Base-by-base conservation (phyloP, 2,888 invertebrate species). In the Eilema caniola region DNA sequence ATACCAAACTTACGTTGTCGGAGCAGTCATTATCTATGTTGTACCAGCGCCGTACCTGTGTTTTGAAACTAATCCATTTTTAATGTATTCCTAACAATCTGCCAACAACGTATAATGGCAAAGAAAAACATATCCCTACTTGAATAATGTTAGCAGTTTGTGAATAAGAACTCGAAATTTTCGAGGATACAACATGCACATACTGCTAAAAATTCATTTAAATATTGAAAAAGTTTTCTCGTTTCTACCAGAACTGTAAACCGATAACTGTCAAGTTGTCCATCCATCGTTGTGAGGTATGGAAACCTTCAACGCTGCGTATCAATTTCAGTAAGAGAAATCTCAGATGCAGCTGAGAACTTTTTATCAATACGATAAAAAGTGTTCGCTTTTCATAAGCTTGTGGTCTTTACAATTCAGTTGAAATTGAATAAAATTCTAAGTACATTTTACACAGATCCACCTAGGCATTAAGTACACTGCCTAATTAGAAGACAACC, bases 41-140 rank as follows among this genome's bases (percentile, higher is more conserved):
- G 20, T 53, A 7, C 47, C 47, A 7, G 47, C 12, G 41, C 16
- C 0, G 41, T 16, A 11, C 41, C 41, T 41, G 16, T 47, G 20
- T 47, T 47, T 47, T 47, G 47, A 20, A 47, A 47, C 47, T 47
- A 47, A 47, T 47, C 47, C 47, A 47, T 47, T 47, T 47, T 47
- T 47, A 47, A 47, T 47, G 47, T 47, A 47, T 47, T 47, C 47
- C 20, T 47, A 28, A 25, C 60, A 60, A 60, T 60, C 24, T 60
- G 20, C 60, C 24, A 28, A 60, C 28, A 28, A 16, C 60, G 60
- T 47, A 20, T 47, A 47, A 47, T 47, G 47, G 47, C 47, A 41
- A 16, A 47, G 2, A 20, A 2, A 47, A 47, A 47, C 47, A 47
- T 47, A 20, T 47, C 20, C 20, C 47, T 47, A 47, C 20, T 47